Conservation (phyloP, 2,888 invertebrate genomes). For the Minunthozetes semirufus region DNA sequence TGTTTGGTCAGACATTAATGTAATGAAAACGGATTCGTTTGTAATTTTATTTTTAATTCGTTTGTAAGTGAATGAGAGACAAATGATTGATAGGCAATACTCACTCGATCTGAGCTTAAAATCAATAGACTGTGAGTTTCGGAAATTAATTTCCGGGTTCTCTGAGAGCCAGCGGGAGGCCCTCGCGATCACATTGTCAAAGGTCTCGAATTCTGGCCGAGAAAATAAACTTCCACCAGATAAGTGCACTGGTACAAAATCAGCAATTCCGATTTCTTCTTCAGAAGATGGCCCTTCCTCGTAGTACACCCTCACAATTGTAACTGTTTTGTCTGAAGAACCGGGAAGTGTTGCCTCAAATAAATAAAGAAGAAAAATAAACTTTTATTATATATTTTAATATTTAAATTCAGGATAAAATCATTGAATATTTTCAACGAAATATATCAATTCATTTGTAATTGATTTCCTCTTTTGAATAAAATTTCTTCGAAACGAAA, state of each 20-base stretch:
- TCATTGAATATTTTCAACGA: no score
- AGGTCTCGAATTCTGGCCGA: constrained; percentile 32
- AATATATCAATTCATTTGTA: no score
- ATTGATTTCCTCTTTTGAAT: no score
- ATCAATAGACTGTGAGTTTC: constrained; percentile 31
- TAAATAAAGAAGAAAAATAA: not conserved
- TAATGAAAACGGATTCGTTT: no score
- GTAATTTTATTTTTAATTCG: no score
- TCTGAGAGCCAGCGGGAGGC: constrained; percentile 32
- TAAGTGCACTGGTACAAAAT: constrained; percentile 32
- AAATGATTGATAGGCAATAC: not conserved
- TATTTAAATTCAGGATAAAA: not conserved
- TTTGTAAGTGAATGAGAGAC: no score
- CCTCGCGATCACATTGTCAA: constrained; percentile 17
- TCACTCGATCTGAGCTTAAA: constrained; percentile 35
- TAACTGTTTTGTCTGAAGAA: constrained; percentile 19
- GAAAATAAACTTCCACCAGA: constrained; percentile 32
- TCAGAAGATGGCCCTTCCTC: constrained; percentile 18
- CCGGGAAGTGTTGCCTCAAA: constrained; percentile 27
- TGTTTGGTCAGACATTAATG: no score
- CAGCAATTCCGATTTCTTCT: constrained; percentile 30
- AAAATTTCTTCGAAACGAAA: no score
- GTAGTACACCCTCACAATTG: constrained; percentile 27
- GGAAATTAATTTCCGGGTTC: constrained; percentile 26
- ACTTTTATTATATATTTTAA: not conserved